phyloP scores from a whole-genome alignment of 92 coral and sea anemone genomes.

The Heteractis magnifica region DNA sequence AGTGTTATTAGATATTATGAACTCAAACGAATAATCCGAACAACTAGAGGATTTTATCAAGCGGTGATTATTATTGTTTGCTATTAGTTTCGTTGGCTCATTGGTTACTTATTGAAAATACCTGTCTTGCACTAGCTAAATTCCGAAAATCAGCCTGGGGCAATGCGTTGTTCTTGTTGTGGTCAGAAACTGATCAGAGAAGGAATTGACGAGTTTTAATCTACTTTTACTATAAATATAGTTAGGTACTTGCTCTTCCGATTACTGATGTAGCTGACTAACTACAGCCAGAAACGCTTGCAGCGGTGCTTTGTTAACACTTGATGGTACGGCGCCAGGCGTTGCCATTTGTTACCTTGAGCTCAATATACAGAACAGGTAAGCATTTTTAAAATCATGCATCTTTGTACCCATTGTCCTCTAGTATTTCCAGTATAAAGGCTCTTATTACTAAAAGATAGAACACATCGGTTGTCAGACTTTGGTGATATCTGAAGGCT shows the following conservation, averaged over 20 bases:
- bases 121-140: background rate
- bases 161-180: background rate
- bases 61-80: background rate
- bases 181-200: background rate
- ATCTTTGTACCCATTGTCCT: no score
- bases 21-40: background rate
- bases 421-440: no score
- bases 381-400: no score
- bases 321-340: background rate
- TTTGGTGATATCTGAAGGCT: no score
- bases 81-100: background rate
- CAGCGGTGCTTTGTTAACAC: background rate
- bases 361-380: no score
- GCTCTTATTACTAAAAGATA: no score
- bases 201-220: background rate
- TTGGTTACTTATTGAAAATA: background rate
- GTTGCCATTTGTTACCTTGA: no score
- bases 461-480: no score
- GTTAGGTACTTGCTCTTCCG: background rate
- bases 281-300: background rate
- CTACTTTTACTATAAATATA: background rate
- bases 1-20: background rate
- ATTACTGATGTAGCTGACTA: background rate
- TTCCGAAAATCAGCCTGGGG: background rate
- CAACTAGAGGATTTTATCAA: background rate